A percentile compares a stretch with the other conserved stretches of the same genome.
Conservation (phyloP, 2,797 vertebrate species). For the Cirrhinus molitorella region DNA sequence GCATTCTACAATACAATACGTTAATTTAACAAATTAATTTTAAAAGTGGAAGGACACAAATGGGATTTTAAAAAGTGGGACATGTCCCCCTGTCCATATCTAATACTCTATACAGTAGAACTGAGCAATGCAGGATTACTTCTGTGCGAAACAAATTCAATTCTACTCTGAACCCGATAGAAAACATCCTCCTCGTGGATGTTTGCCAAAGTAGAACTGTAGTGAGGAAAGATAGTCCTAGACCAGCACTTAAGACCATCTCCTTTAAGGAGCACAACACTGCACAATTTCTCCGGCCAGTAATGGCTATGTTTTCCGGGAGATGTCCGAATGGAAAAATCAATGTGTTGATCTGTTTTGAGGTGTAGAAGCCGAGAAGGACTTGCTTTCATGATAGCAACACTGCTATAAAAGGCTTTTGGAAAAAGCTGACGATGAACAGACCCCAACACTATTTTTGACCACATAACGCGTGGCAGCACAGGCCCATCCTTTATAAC, state of each 20-base stretch:
- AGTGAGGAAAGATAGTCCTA: slow-evolving; percentile 24
- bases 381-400: slow-evolving; percentile 42
- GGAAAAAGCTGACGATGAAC: slow-evolving; percentile 18
- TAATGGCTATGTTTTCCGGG: slow-evolving; percentile 46
- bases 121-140: background rate
- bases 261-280: slow-evolving; percentile 40
- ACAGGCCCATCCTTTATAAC: slow-evolving; percentile 2
- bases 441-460: slow-evolving; percentile 4
- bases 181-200: background rate
- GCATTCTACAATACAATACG: too few species aligned
- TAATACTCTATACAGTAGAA: background rate
- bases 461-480: background rate
- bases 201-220: slow-evolving; percentile 19
- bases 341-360: slow-evolving; percentile 52
- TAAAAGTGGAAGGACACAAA: too few species aligned
- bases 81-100: too few species aligned
- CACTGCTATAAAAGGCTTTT: slow-evolving; percentile 27
- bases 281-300: slow-evolving; percentile 36
- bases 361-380: slow-evolving; percentile 43
- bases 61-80: too few species aligned
- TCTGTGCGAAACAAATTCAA: background rate
- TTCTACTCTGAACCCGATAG: background rate
- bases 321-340: slow-evolving; percentile 51
- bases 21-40: too few species aligned
- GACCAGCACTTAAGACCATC: slow-evolving; percentile 38